A percentile compares a stretch with the other conserved stretches of the same genome.
These are phyloP conservation scores for Fragum sueziense DNA, from an alignment of 2,888 invertebrate species.

Conservation along the genomic window DNA sequence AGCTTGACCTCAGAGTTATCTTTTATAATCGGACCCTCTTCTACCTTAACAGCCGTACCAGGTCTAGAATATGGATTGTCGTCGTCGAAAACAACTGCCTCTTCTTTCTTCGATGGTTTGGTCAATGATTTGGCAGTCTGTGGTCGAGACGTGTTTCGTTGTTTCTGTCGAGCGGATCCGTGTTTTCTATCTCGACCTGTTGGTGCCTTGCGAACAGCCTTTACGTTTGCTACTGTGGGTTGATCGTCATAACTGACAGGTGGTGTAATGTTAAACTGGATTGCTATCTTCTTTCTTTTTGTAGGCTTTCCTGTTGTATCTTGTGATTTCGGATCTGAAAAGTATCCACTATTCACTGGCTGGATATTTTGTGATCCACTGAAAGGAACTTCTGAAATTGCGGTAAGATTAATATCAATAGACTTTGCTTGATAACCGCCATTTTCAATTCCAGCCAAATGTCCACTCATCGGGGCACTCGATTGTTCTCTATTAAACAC, in stretches of 20 bases:
- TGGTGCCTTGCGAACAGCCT: not conserved
- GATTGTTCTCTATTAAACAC: no score
- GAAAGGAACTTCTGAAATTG: not conserved
- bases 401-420: not conserved
- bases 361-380: not conserved
- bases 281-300: constrained; percentile 2
- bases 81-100: not conserved
- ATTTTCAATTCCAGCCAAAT: not conserved
- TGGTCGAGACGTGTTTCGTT: no score
- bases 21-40: not conserved
- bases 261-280: not conserved
- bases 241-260: not conserved
- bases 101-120: not conserved
- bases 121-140: not conserved
- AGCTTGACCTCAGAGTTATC: not conserved
- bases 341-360: not conserved
- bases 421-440: not conserved
- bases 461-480: not conserved
- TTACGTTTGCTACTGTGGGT: not conserved
- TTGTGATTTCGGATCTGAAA: not conserved
- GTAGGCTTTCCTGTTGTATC: not conserved
- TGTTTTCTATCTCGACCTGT: no score
- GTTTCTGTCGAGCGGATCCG: not conserved
- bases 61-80: not conserved
- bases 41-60: not conserved